These are phyloP conservation scores for Strix uralensis DNA, from an alignment of 2,113 vertebrate species.

Conservation along the genomic window DNA sequence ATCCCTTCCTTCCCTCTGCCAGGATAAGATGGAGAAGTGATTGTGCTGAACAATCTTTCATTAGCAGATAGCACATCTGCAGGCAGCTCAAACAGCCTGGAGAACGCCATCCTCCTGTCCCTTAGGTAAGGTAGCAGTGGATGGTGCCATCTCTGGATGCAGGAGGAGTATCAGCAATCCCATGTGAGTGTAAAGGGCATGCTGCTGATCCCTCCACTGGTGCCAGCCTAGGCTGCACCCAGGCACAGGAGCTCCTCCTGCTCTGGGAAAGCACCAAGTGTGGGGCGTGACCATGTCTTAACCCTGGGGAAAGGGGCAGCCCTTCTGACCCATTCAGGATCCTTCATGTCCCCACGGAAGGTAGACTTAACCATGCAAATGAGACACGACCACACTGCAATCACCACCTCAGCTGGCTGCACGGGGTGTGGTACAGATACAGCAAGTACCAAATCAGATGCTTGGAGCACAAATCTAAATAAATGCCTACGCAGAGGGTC, in stretches of 20 bases:
- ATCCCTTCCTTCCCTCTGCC: neutral
- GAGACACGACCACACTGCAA: fast-evolving
- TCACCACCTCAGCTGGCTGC: neutral
- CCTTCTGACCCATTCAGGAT: neutral
- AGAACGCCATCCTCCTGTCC: neutral
- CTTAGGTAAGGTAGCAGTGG: neutral
- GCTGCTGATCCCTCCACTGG: neutral
- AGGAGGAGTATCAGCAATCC: fast-evolving
- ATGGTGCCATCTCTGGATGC: neutral
- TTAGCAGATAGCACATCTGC: neutral
- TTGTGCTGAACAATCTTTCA: neutral
- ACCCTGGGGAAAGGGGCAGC: neutral
- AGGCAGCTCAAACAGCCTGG: neutral
- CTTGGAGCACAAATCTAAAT: neutral
- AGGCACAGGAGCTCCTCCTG: neutral
- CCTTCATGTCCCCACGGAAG: neutral
- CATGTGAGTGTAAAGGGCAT: fast-evolving
- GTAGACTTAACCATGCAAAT: fast-evolving
- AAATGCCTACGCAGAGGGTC: neutral
- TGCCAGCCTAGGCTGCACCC: neutral
- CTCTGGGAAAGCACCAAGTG: neutral
- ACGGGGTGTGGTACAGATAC: fast-evolving
- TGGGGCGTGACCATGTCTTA: neutral
- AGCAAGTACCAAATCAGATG: neutral
- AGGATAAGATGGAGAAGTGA: neutral